A percentile compares a stretch with the other conserved stretches of the same genome.
phyloP scores from a whole-genome alignment of 2,113 vertebrate species.

The Carettochelys insculpta region DNA sequence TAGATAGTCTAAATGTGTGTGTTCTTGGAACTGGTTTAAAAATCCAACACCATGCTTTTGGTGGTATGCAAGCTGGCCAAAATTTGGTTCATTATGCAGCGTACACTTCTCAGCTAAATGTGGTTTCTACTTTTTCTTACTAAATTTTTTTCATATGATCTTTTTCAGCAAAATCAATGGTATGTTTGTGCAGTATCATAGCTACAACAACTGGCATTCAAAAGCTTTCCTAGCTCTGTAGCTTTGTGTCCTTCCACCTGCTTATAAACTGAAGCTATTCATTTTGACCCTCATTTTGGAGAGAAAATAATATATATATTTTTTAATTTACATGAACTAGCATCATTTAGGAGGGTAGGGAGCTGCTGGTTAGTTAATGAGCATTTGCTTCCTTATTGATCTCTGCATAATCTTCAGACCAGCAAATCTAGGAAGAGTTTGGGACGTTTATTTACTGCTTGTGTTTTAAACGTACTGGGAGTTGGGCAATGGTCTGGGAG shows the following conservation, averaged over 20 bases:
- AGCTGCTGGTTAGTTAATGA: neutral
- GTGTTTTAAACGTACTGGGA: conserved; percentile 2
- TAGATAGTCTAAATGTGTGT: conserved; percentile 70
- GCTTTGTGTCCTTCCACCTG: conserved; percentile 58
- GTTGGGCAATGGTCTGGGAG: conserved; percentile 57
- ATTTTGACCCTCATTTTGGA: conserved; percentile 35
- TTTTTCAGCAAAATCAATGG: conserved; percentile 72
- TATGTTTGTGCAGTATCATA: conserved; percentile 67
- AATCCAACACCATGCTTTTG: conserved; percentile 69
- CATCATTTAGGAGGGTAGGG: neutral
- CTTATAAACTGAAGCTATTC: neutral
- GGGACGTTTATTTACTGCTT: neutral
- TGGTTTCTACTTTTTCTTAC: conserved; percentile 80
- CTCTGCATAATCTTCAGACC: neutral
- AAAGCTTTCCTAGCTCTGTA: conserved; percentile 49
- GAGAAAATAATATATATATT: neutral
- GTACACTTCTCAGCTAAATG: conserved; percentile 73
- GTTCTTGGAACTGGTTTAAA: conserved; percentile 69
- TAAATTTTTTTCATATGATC: conserved; percentile 63
- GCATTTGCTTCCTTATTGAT: neutral
- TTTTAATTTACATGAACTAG: neutral
- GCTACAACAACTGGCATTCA: conserved; percentile 58
- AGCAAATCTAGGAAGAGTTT: neutral
- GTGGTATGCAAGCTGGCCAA: conserved; percentile 76
- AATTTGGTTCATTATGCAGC: conserved; percentile 72